Base-by-base conservation (phyloP, 2,797 vertebrate genomes). In the Silurus aristotelis region DNA sequence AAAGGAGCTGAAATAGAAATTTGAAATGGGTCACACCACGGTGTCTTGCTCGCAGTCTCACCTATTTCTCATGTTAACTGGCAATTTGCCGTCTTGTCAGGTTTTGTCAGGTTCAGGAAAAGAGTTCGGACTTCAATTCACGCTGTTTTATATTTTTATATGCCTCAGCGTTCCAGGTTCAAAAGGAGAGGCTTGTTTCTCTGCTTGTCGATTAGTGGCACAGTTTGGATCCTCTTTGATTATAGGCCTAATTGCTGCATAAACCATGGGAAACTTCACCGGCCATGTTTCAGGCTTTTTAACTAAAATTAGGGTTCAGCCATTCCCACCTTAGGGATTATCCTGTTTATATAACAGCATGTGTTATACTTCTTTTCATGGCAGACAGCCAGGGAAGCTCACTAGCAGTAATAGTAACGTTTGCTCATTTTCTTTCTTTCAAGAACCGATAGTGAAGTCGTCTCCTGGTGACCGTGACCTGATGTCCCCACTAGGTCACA, bases 101-200 rank as follows among this genome's bases (percentile, higher is more conserved):
- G 80, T 76, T 82, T 85, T 68, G 79, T 82, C 79, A 85, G 78
- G 27, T 81, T 48, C 63, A 58, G 79, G 58, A 67, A 67, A 56
- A 46, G 52, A 0, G 6, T n/a, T 0, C 0, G 14, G 60, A 75
- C 55, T 75, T 81, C 60, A 55, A 81, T 71, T 64, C 68, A 17
- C 67, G 8, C 1, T 6, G 6, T 76, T 82, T 85, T 48, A 71
- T 83, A 52, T 52, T 12, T 80, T 79, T 84, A 66, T 67, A 46
- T 1, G 19, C 9, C 60, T 17, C 14, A 66, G 66, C 46, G 25
- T 56, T 27, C 43, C 68, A 14, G 22, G 20, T 73, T 72, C 73
- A 55, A 73, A 81, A 72, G 68, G 38, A 66, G 60, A 25, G 8
- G 46, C 52, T 48, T 31, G 67, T 63, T 43, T 58, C 27, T 25